Evolutionary conservation across 2,888 invertebrate genomes (phyloP).

Genomic region (Stomorhina lunata): DNA sequence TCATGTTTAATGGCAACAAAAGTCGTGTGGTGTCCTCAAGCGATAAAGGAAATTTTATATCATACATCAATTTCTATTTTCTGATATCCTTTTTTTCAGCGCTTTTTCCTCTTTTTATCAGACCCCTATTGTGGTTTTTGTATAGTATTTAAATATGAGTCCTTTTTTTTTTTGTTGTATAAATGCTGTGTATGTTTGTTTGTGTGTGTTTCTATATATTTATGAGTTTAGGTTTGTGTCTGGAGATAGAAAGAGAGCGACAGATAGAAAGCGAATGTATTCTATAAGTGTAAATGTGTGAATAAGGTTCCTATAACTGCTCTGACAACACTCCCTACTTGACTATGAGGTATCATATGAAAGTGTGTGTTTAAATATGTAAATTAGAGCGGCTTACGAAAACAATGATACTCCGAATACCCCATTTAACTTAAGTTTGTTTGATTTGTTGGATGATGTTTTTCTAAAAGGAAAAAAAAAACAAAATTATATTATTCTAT

Average conservation of each 20-base stretch:
- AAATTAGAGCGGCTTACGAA: neutral
- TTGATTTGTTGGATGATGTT: too few species aligned
- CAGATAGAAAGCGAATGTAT: too few species aligned
- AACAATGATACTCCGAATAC: too few species aligned
- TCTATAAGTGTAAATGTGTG: slow-evolving; percentile 9
- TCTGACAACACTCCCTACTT: slow-evolving; percentile 32
- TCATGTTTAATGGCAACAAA: slow-evolving; percentile 2
- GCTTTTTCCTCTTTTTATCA: neutral
- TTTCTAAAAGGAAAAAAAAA: too few species aligned
- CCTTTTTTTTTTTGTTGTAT: neutral
- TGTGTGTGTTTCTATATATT: neutral
- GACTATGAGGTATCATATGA: neutral
- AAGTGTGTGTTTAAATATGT: neutral
- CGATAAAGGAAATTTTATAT: slow-evolving; percentile 39
- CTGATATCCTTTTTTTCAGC: slow-evolving; percentile 4
- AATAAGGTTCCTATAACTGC: neutral
- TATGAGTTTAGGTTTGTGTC: slow-evolving; percentile 5
- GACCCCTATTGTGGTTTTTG: neutral
- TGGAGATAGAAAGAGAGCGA: neutral
- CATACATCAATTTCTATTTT: slow-evolving; percentile 9
- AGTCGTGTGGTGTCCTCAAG: slow-evolving; percentile 28
- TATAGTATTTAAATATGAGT: neutral
- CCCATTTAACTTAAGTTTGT: too few species aligned
- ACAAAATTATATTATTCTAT: too few species aligned
- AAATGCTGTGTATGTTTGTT: neutral